Base-by-base conservation (phyloP, 2,113 vertebrate genomes). In the Gobiocypris rarus region DNA sequence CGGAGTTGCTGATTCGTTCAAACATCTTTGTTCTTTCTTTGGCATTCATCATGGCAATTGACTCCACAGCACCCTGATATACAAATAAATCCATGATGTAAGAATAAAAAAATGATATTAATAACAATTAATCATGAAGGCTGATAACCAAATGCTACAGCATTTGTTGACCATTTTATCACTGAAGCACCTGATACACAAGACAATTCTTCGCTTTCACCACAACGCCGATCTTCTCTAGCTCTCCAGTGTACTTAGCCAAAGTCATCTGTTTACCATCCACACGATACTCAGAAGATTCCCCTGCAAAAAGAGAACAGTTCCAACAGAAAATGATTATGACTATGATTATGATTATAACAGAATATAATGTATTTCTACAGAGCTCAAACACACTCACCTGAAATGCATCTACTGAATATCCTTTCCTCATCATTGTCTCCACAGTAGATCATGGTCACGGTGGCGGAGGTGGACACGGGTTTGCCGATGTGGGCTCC, bases 1-100 rank as follows among this genome's bases (percentile, higher is more conserved):
- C 89, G 0, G 98, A 99, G 89, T 92, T 92, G 87, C 98, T 97
- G 86, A 99, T 96, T 69, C 83, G 88, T 88, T 99, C 98, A 86
- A 99, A 96, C 90, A 99, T 94, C 38, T 95, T 96, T 58, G 96
- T 95, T 89, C 96, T 94, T 86, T 99, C 97, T 85, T 94, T 97
- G 0, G 97, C 95, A 67, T 96, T 96, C 89, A 97, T 98, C 95
- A 98, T 89, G 74, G 97, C 96, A 75, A 99, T 98, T 0, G 93
- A 96, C 90, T 99, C 97, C 70, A 99, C 95, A 58, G 95, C 94
- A 85, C 98, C 98, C 98, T 99, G 86, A 67, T 8, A 54, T 54
- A 22, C 17, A 22, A 22, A 54, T 22, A 54, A 54, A 54, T 54
- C 17, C 17, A 54, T 4, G 24, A 70, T 69, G 65, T 6, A 41